Evolutionary conservation across 1,140 invertebrate genomes (phyloP).

Genomic region (Pararge aegeria): DNA sequence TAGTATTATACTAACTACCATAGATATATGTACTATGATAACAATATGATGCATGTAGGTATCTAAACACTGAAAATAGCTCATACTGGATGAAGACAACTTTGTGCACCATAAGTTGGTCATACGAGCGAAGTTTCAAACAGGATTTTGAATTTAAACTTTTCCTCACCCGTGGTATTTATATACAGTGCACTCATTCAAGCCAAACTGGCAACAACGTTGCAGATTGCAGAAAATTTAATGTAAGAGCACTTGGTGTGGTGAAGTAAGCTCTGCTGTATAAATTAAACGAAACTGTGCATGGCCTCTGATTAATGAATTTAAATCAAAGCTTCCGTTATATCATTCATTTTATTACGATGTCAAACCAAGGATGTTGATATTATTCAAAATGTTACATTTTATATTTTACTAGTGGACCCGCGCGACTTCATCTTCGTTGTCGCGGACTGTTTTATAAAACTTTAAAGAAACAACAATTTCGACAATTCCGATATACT

Average conservation of each 20-base stretch:
- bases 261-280: background rate
- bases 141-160: constrained; percentile 15
- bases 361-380: no score
- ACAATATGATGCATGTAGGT: background rate
- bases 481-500: no score
- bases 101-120: constrained; percentile 12
- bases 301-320: background rate
- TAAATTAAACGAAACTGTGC: background rate
- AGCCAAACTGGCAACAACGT: constrained; percentile 5
- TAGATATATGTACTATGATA: background rate
- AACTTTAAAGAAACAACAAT: no score
- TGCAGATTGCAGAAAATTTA: constrained; percentile 3
- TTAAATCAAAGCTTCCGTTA: background rate
- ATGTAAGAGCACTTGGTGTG: background rate
- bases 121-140: constrained; percentile 13
- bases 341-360: no score
- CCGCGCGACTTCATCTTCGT: no score
- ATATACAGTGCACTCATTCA: constrained; percentile 8
- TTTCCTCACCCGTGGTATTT: constrained; percentile 9
- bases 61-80: background rate
- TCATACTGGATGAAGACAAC: background rate
- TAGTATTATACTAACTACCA: no score
- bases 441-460: no score
- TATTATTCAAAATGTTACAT: no score
- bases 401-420: no score